These are phyloP conservation scores for Chloroceryle inda DNA, from an alignment of 2,797 vertebrate species.

Conservation along the genomic window DNA sequence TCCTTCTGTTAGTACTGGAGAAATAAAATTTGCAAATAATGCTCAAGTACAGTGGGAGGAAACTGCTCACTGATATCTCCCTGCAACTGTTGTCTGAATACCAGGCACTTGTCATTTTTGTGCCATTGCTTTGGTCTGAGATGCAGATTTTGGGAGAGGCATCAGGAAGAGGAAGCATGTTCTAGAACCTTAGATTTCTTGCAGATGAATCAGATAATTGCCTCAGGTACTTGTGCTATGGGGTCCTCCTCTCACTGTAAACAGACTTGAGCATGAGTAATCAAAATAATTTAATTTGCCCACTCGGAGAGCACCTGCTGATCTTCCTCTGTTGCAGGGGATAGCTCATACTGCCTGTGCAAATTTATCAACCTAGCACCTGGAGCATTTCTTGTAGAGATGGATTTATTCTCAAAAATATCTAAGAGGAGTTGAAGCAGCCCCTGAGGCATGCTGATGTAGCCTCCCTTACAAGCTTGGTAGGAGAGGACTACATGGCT, in stretches of 20 bases:
- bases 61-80: not conserved
- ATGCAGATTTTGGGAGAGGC: not conserved
- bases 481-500: not conserved
- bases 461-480: not conserved
- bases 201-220: not conserved
- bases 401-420: not conserved
- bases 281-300: not conserved
- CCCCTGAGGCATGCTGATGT: fast-evolving
- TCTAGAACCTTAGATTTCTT: not conserved
- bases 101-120: not conserved
- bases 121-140: not conserved
- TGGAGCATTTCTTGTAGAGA: not conserved
- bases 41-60: not conserved
- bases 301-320: not conserved
- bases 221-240: not conserved
- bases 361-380: not conserved
- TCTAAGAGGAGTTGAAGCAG: not conserved
- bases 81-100: not conserved
- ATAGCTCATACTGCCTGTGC: fast-evolving
- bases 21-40: not conserved
- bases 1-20: not conserved
- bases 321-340: not conserved
- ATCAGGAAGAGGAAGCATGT: not conserved
- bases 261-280: not conserved
- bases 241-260: not conserved